Evolutionary conservation across 2,113 vertebrate species (phyloP), one percentile per base, ranked within the genome.

Genomic region (Varanus salvator): DNA sequence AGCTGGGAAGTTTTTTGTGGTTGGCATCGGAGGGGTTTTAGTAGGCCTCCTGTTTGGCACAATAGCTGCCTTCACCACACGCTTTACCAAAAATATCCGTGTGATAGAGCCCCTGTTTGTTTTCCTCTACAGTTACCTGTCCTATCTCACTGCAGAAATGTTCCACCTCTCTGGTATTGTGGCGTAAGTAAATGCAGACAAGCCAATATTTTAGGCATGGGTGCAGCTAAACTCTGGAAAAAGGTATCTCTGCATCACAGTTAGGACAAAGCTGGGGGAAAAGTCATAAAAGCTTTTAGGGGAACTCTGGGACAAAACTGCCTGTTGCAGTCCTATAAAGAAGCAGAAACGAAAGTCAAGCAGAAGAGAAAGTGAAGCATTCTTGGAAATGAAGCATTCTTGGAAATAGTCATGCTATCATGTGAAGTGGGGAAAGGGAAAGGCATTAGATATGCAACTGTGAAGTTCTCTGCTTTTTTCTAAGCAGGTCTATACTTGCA

Each of bases 41-140:
- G 96, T 97, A 17, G 97, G 97, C 60, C 93, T 98, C 31, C 94
- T 95, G 50, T 98, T 98, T 15, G 98, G 97, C 57, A 92, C 98
- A 92, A 86, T 97, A 0, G 96, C 97, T 0, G 97, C 97, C 85
- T 97, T 98, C 84, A 98, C 97, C 68, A 98, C 97, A 0, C 86
- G 96, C 0, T 98, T 98, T 93, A 98, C 97, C 84, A 97, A 97
- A 91, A 97, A 97, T 77, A 97, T 97, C 87, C 95, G 96, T 0
- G 97, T 98, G 93, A 98, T 98, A 0, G 97, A 98, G 44, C 97
- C 97, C 0, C 97, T 98, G 29, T 98, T 98, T 1, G 98, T 98
- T 89, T 98, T 98, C 96, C 97, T 98, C n/a, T 98, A 98, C 93
- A 98, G 97, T 90, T 98, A 98, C 76, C 92, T 98, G 23, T 98